Evolutionary conservation across 2,888 invertebrate genomes (phyloP), one percentile per base, ranked within the genome.

Genomic region (Horisme vitalbata): DNA sequence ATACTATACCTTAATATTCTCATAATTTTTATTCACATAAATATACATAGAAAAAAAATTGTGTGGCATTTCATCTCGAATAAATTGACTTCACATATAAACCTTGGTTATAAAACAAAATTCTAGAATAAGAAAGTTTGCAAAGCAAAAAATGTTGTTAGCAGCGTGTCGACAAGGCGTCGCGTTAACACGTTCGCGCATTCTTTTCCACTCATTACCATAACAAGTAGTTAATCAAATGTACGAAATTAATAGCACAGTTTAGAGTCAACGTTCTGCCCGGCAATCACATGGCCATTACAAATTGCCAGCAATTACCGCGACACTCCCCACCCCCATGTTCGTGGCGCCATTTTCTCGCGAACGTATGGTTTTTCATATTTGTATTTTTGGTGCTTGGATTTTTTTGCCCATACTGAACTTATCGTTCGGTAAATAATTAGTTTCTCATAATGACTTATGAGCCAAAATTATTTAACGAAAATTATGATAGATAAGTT

Each of bases 151-250:
- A 84, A 81, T 82, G 85, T 80, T 73, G 83, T 82, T 69, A 80
- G 71, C 83, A 78, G 78, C 71, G 76, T 85, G 87, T 84, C 84
- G 85, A 87, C 88, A 85, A 78, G 79, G 76, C 78, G 77, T 71
- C 82, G 75, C 68, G 81, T 83, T 83, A 77, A 69, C 86, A 79
- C 79, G 78, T 82, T 84, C 85, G 77, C 83, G 85, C 87, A 87
- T 88, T 89, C 87, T 87, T 89, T 84, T 72, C 73, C 72, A 76
- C 84, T 85, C 85, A 88, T 89, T 88, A 84, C 68, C 85, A 88
- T 88, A 89, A 88, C 86, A 87, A 87, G 86, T 86, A 87, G 85
- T 88, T 88, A 87, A 89, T 88, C 87, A 89, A 89, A 89, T 88
- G 86, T 86, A 88, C 85, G 80, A 87, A 88, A 88, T 88, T 88